Percentiles rank a stretch among this genome's conserved stretches.
Evolutionary conservation across 2,797 vertebrate species (phyloP).

Genomic region (Poeciliopsis infans): DNA sequence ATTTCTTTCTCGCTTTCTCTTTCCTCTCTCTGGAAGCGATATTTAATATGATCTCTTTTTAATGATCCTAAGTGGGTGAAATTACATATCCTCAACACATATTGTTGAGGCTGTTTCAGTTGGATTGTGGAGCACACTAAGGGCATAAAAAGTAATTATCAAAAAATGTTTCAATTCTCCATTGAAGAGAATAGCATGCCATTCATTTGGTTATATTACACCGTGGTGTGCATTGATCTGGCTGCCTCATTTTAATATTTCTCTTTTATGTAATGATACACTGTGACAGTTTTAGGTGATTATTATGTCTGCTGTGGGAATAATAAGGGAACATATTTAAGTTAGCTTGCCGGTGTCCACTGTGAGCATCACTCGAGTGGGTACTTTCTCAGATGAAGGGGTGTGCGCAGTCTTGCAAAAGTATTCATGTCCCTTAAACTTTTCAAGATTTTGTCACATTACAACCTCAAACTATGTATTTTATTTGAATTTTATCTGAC

Average conservation of each 20-base stretch:
- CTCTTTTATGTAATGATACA: slow-evolving; percentile 36
- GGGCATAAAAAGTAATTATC: slow-evolving; percentile 55
- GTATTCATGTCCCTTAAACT: neutral
- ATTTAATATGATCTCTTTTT: slow-evolving; percentile 96
- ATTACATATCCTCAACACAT: slow-evolving; percentile 81
- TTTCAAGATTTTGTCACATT: neutral
- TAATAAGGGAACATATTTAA: slow-evolving; percentile 41
- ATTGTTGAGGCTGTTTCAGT: slow-evolving; percentile 68
- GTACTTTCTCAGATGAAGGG: slow-evolving; percentile 15
- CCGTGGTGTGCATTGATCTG: slow-evolving; percentile 22
- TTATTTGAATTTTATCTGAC: neutral
- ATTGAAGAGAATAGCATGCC: slow-evolving; percentile 41
- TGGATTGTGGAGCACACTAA: slow-evolving; percentile 54
- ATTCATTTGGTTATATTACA: slow-evolving; percentile 53
- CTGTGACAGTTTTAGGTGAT: slow-evolving; percentile 30
- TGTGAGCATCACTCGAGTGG: slow-evolving; percentile 23
- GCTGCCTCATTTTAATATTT: slow-evolving; percentile 47
- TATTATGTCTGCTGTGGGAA: slow-evolving; percentile 35
- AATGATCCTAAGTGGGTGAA: slow-evolving; percentile 91
- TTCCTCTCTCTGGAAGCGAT: slow-evolving; percentile 85
- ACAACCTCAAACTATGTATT: neutral
- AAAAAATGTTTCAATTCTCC: slow-evolving; percentile 42
- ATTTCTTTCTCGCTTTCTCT: slow-evolving; percentile 83
- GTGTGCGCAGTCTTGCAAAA: slow-evolving; percentile 5
- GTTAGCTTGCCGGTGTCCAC: slow-evolving; percentile 22